Base-by-base conservation (phyloP, 2,113 vertebrate species). In the Gulo gulo region DNA sequence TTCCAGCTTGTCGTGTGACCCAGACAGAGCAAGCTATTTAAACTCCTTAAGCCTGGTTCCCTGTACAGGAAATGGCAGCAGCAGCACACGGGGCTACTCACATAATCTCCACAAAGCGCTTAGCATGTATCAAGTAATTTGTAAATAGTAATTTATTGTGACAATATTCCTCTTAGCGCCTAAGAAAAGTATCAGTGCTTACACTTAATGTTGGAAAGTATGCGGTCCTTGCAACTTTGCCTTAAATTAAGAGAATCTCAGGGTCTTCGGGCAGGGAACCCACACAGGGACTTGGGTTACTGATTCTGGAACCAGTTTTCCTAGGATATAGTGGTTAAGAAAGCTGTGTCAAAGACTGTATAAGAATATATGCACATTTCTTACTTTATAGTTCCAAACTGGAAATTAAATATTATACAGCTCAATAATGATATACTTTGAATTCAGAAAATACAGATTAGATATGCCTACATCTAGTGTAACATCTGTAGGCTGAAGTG, bases 361-460 rank as follows among this genome's bases (percentile, higher is more conserved):
- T 50, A 94, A 65, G 21, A 26, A 92, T 31, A 57, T 1, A 59
- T 4, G 10, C 9, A 45, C 57, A 20, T 29, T 78, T 92, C 57
- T 45, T 52, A 90, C 16, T 82, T 74, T 26, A n/a, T n/a, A n/a
- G n/a, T n/a, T n/a, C n/a, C n/a, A n/a, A n/a, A n/a, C n/a, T n/a
- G n/a, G n/a, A n/a, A n/a, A n/a, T n/a, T n/a, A 74, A 57, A 34
- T 29, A 29, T 59, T 59, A 39, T 26, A 29, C 4, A 73, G 18
- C 63, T 94, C 18, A 76, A 63, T 69, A 55, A 69, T 29, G 52
- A 91, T 47, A 91, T 47, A 81, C 7, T 45, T 15, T 39, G 7
- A 95, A 95, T n/a, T 94, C 45, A 83, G 52, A 97, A 57, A 94
- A 73, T 16, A 86, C 13, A 89, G 71, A 94, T 85, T 55, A 88